These are phyloP conservation scores for Orchesella cincta DNA, from an alignment of 1,140 invertebrate genomes.

Conservation along the genomic window DNA sequence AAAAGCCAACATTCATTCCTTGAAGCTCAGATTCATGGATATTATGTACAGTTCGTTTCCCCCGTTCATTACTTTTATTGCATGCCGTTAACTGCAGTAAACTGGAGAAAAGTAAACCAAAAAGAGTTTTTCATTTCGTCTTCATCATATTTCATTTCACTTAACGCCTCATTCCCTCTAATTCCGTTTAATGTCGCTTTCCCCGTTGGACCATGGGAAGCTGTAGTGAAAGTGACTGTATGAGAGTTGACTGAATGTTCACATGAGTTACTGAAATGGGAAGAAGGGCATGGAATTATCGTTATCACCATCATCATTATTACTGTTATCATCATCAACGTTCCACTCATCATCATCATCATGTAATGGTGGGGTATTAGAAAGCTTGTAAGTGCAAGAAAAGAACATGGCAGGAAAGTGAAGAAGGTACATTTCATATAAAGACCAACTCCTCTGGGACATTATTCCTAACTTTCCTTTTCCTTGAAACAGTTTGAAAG, in stretches of 20 bases:
- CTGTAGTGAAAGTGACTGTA: background rate
- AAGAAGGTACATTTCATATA: too few relatives aligned
- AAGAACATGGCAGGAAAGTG: too few relatives aligned
- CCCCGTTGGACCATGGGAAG: background rate
- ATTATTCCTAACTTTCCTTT: too few relatives aligned
- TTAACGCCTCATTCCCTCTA: constrained; percentile 20
- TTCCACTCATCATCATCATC: background rate
- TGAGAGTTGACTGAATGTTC: too few relatives aligned
- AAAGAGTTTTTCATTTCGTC: background rate
- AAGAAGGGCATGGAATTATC: background rate
- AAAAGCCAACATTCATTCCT: background rate
- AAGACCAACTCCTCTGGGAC: too few relatives aligned
- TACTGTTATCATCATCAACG: background rate
- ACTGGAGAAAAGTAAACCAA: background rate
- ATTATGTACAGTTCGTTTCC: background rate
- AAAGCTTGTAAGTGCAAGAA: too few relatives aligned
- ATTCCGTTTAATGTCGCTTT: constrained; percentile 30
- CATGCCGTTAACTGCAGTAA: background rate
- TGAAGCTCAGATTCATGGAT: background rate
- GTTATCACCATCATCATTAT: background rate
- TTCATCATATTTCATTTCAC: constrained; percentile 34
- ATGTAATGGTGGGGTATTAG: too few relatives aligned
- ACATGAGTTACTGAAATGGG: background rate
- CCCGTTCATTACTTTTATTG: constrained; percentile 14
- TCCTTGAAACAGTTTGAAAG: too few relatives aligned